Percentiles rank a stretch among this genome's conserved stretches.
Evolutionary conservation across 2,888 invertebrate genomes (phyloP).

Genomic region (Andrena camellia): DNA sequence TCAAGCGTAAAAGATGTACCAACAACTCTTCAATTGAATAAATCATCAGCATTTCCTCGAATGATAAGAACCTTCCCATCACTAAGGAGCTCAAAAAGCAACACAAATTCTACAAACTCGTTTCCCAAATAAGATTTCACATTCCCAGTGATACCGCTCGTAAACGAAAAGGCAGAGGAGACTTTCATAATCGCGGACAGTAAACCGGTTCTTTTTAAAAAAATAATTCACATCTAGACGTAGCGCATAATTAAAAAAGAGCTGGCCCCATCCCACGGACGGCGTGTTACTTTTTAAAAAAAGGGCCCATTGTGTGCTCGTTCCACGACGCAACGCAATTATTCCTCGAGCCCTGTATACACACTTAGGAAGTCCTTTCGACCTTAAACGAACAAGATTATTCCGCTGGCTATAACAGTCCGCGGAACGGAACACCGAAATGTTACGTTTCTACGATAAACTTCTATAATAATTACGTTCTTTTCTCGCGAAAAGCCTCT

Average conservation of each 20-base stretch:
- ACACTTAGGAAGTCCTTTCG: constrained; percentile 29
- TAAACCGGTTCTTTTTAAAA: background rate
- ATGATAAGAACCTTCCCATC: background rate
- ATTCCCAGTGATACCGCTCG: background rate
- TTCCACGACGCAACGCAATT: constrained; percentile 34
- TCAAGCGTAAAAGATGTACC: too few relatives aligned
- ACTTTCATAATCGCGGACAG: constrained; percentile 10
- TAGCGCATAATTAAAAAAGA: constrained; percentile 31
- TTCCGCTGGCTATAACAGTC: constrained; percentile 13
- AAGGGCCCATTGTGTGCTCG: constrained; percentile 9
- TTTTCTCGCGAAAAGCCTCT: constrained; percentile 18
- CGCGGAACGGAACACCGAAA: constrained; percentile 12
- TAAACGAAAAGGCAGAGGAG: background rate
- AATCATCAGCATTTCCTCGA: background rate
- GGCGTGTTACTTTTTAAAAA: constrained; percentile 25
- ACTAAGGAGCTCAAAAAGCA: background rate
- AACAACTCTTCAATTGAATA: too few relatives aligned
- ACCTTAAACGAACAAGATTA: constrained; percentile 37
- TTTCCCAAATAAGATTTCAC: background rate
- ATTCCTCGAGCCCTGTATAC: constrained; percentile 24
- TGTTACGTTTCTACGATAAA: constrained; percentile 35
- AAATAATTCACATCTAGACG: constrained; percentile 25
- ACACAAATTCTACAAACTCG: background rate
- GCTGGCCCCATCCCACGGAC: background rate
- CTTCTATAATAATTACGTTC: constrained; percentile 45